A percentile compares a stretch with the other conserved stretches of the same genome.
phyloP scores from a whole-genome alignment of 2,797 vertebrate species.

The Cephalopachus bancanus region DNA sequence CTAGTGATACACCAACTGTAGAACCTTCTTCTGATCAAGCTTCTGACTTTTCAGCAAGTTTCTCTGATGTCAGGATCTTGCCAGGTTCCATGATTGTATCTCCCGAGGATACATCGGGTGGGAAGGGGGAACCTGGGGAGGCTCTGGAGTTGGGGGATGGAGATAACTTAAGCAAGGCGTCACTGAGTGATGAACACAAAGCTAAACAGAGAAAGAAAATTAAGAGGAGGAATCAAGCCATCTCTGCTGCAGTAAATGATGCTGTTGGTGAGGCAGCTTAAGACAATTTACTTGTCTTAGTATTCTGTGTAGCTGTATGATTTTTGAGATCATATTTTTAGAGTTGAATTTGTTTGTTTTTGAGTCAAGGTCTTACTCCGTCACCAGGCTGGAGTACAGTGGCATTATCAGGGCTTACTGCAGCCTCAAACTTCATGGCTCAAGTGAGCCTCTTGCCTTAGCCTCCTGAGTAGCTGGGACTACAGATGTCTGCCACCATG shows the following conservation, averaged over 20 bases:
- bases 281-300: background rate
- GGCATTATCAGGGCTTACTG: too few relatives aligned
- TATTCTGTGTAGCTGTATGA: background rate
- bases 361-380: too few relatives aligned
- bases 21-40: constrained; percentile 86
- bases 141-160: constrained; percentile 78
- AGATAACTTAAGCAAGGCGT: constrained; percentile 77
- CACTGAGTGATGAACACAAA: constrained; percentile 88
- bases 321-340: constrained; percentile 69
- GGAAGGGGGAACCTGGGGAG: constrained; percentile 81
- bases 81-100: constrained; percentile 90
- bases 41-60: constrained; percentile 89
- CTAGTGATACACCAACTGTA: constrained; percentile 78
- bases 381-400: too few relatives aligned
- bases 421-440: too few relatives aligned
- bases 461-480: too few relatives aligned
- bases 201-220: constrained; percentile 91
- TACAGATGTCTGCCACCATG: too few relatives aligned
- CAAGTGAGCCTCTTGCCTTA: too few relatives aligned
- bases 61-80: constrained; percentile 89
- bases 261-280: constrained; percentile 86
- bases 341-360: constrained; percentile 48
- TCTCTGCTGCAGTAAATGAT: constrained; percentile 93
- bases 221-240: constrained; percentile 97
- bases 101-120: constrained; percentile 87